phyloP scores from a whole-genome alignment of 2,888 invertebrate species.

The Pandemis corylana region DNA sequence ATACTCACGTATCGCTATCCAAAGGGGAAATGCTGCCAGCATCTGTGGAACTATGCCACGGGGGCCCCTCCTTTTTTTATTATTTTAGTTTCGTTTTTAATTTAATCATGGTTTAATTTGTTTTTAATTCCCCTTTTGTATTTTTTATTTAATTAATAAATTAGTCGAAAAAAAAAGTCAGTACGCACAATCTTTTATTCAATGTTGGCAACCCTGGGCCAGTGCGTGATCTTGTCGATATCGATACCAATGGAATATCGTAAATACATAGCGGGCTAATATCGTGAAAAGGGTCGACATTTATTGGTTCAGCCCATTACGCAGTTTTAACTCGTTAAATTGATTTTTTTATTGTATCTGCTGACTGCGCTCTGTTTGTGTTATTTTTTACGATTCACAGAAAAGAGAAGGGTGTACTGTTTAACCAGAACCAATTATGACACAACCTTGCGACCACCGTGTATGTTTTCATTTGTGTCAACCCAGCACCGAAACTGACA shows the following conservation, averaged over 20 bases:
- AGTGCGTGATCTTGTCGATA: not conserved
- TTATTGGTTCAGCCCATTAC: slow-evolving; percentile 16
- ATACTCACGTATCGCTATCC: too few species aligned
- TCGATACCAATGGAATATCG: not conserved
- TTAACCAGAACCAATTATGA: not conserved
- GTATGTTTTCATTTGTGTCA: too few species aligned
- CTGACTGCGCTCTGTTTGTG: not conserved
- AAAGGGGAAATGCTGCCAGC: too few species aligned
- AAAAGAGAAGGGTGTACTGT: not conserved
- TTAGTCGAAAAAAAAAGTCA: too few species aligned
- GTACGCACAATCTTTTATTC: not conserved
- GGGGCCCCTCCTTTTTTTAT: too few species aligned
- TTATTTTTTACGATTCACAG: not conserved
- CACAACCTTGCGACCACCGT: too few species aligned
- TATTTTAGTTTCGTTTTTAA: too few species aligned
- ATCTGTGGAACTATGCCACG: too few species aligned
- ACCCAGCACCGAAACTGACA: too few species aligned
- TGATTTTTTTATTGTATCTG: slow-evolving; percentile 8
- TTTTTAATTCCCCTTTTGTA: too few species aligned
- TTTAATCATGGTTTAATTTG: too few species aligned
- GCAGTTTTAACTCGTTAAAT: slow-evolving; percentile 3
- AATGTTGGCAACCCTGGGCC: not conserved
- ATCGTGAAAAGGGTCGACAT: slow-evolving; percentile 24
- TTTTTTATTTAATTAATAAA: too few species aligned
- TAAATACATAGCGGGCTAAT: slow-evolving; percentile 3